These are phyloP conservation scores for Lacerta bilineata DNA, from an alignment of 2,797 vertebrate genomes.

Conservation along the genomic window DNA sequence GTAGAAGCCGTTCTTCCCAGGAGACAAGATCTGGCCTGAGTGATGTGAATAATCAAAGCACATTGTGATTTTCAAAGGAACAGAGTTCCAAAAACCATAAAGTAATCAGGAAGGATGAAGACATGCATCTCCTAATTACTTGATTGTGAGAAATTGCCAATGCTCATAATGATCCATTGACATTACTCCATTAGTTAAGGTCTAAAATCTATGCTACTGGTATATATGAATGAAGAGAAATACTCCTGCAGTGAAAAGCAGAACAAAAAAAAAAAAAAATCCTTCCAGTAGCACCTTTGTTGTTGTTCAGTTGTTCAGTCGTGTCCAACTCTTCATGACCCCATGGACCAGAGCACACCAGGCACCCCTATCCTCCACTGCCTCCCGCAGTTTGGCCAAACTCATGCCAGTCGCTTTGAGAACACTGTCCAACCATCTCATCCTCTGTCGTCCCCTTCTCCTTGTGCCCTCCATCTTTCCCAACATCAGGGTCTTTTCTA, in stretches of 20 bases:
- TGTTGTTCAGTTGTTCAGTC: too few species aligned
- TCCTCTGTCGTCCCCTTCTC: too few species aligned
- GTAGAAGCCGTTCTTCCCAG: neutral
- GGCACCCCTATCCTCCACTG: too few species aligned
- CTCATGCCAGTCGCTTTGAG: too few species aligned
- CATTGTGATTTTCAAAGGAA: neutral
- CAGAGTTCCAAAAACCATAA: neutral
- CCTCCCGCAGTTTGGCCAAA: too few species aligned
- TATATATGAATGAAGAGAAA: neutral
- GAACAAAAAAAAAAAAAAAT: too few species aligned
- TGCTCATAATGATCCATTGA: neutral
- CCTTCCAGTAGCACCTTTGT: too few species aligned
- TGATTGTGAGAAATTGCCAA: neutral
- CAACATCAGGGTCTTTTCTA: too few species aligned
- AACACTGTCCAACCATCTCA: too few species aligned
- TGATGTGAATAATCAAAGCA: neutral
- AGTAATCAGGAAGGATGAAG: neutral
- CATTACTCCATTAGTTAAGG: neutral
- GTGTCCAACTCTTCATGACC: too few species aligned
- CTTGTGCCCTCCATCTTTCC: too few species aligned
- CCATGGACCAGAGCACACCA: too few species aligned
- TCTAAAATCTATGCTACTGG: neutral
- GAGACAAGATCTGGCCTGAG: neutral
- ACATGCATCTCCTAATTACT: neutral
- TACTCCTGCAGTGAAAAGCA: neutral